A percentile compares a stretch with the other conserved stretches of the same genome.
phyloP scores from a whole-genome alignment of 2,113 vertebrate species.

The Lota lota region DNA sequence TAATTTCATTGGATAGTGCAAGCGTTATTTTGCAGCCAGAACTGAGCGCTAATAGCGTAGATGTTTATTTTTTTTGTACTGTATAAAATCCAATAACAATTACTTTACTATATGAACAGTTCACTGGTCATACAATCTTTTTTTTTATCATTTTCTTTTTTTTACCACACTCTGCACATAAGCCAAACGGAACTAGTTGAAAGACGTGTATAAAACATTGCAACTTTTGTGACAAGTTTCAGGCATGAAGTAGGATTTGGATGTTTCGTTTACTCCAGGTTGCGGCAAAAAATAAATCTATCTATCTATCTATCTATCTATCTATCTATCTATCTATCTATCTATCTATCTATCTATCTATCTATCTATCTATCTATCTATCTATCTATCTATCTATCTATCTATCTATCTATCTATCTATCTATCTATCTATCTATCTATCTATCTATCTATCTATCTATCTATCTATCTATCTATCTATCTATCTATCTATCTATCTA shows the following conservation, averaged over 20 bases:
- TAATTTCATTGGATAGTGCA: conserved; percentile 80
- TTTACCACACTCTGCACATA: too few relatives aligned
- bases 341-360: conserved; percentile 11
- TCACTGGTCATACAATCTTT: too few relatives aligned
- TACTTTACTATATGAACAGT: too few relatives aligned
- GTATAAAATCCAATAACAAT: too few relatives aligned
- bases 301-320: conserved; percentile 1
- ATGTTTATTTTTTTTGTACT: conserved; percentile 28
- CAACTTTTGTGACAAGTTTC: too few relatives aligned
- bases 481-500: conserved; percentile 43
- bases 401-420: conserved; percentile 46
- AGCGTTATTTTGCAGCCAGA: conserved; percentile 80
- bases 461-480: conserved; percentile 45
- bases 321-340: conserved; percentile 1
- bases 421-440: conserved; percentile 44
- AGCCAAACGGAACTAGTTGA: too few relatives aligned
- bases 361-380: conserved; percentile 38
- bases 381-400: conserved; percentile 51
- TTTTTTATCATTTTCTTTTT: too few relatives aligned
- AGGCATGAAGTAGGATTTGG: too few relatives aligned
- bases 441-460: conserved; percentile 41
- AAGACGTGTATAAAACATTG: too few relatives aligned
- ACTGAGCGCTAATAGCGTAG: conserved; percentile 40
- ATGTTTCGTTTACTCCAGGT: too few relatives aligned
- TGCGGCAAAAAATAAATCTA: background rate